Evolutionary conservation across 2,888 invertebrate genomes (phyloP), one percentile per base, ranked within the genome.

Genomic region (Ommatoiulus sabulosus): DNA sequence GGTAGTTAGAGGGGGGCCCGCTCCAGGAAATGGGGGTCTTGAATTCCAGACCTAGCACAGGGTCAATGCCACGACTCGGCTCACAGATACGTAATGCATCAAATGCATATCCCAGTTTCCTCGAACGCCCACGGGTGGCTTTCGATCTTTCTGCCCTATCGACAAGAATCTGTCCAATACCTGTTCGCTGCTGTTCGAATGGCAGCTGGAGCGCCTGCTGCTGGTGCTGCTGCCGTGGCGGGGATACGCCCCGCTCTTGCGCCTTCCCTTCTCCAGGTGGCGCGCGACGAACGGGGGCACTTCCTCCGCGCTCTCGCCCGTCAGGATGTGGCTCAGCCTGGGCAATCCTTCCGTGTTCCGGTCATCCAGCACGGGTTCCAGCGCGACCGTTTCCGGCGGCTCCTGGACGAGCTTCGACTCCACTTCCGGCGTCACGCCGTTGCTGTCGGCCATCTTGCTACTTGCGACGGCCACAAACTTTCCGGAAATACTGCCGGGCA

Each of bases 171-270:
- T 57, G 63, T n/a, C 63, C 63, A 4, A 6, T 63, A 85, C 85
- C 85, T 85, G 85, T 44, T 85, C 85, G 20, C 85, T 85, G 85
- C 20, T 87, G 43, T 48, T 87, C 7, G 87, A 87, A 12, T 87
- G 87, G 8, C 48, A 87, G 24, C 87, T 87, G 17, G 87, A 87
- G 6, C 87, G 20, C 17, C 87, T 7, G 46, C 85, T 85, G 48
- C 87, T 87, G 20, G 52, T 52, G 57, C 6, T 24, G 57, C 87
- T 87, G 87, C 48, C 20, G n/a, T 48, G 86, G 7, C 87, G 5
- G 7, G 46, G 35, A 20, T 48, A 87, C 7, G 48, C 52, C 24
- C 52, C 87, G 35, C 57, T 87, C 87, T 48, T 87, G 43, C 87
- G 46, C 15, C 48, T 15, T 15, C 44, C 48, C 46, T 87, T 87